A percentile compares a stretch with the other conserved stretches of the same genome.
Evolutionary conservation across 2,113 vertebrate genomes (phyloP).

Genomic region (Indri indri): DNA sequence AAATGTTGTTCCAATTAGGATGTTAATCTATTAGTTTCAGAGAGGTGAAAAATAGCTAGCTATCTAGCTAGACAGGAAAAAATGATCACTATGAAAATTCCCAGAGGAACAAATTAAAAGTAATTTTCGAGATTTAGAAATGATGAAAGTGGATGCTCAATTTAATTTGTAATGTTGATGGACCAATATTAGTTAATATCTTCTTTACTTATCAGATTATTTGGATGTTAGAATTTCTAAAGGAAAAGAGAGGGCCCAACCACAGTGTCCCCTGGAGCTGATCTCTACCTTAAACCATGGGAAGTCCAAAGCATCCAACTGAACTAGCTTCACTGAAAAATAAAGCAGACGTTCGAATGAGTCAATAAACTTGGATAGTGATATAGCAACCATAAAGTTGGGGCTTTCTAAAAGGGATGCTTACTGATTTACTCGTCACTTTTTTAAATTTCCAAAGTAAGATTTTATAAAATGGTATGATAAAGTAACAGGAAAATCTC

Average conservation of each 20-base stretch:
- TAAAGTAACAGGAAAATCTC: neutral
- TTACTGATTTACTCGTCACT: neutral
- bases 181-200: neutral
- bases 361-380: neutral
- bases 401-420: neutral
- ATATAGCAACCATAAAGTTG: neutral
- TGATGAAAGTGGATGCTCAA: neutral
- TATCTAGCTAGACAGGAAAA: neutral
- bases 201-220: neutral
- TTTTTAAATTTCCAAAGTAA: neutral
- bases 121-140: neutral
- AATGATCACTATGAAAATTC: neutral
- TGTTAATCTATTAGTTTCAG: neutral
- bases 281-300: neutral
- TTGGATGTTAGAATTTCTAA: neutral
- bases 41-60: neutral
- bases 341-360: neutral
- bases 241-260: neutral
- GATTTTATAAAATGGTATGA: neutral
- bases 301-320: neutral
- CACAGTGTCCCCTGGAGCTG: neutral
- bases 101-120: neutral
- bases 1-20: neutral
- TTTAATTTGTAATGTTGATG: neutral
- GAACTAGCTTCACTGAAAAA: neutral